phyloP scores from a whole-genome alignment of 2,888 invertebrate genomes.

The Alsophila aescularia region DNA sequence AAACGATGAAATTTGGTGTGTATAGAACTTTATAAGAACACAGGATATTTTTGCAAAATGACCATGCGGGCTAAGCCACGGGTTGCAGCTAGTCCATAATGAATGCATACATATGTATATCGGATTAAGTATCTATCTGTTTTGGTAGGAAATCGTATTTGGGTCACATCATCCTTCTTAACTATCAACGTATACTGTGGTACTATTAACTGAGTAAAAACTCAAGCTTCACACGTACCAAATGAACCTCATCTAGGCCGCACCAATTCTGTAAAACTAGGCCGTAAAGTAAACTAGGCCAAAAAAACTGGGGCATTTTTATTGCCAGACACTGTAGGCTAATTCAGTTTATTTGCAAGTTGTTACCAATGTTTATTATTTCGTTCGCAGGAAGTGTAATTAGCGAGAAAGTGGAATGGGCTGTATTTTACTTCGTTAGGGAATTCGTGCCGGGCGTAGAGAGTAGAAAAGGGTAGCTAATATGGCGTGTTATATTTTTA shows the following conservation, averaged over 20 bases:
- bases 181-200: too few species aligned
- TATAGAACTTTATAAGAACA: too few species aligned
- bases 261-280: conserved; percentile 4
- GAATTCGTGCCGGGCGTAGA: not conserved
- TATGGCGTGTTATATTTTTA: not conserved
- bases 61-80: too few species aligned
- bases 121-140: too few species aligned
- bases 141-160: too few species aligned
- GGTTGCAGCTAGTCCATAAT: too few species aligned
- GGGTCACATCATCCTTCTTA: too few species aligned
- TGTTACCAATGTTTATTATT: conserved; percentile 18
- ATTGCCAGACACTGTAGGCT: conserved; percentile 44
- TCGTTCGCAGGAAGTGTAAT: conserved; percentile 24
- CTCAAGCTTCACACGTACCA: not conserved
- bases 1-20: too few species aligned
- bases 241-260: conserved; percentile 10
- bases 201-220: too few species aligned
- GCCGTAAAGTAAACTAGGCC: conserved; percentile 26
- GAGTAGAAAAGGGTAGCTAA: not conserved
- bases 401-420: conserved; percentile 15
- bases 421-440: conserved; percentile 9
- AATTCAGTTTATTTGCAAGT: conserved; percentile 41
- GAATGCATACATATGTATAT: too few species aligned
- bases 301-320: conserved; percentile 48
- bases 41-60: too few species aligned